Conservation (phyloP, 92 coral and sea anemone genomes). For the Porites evermanni region DNA sequence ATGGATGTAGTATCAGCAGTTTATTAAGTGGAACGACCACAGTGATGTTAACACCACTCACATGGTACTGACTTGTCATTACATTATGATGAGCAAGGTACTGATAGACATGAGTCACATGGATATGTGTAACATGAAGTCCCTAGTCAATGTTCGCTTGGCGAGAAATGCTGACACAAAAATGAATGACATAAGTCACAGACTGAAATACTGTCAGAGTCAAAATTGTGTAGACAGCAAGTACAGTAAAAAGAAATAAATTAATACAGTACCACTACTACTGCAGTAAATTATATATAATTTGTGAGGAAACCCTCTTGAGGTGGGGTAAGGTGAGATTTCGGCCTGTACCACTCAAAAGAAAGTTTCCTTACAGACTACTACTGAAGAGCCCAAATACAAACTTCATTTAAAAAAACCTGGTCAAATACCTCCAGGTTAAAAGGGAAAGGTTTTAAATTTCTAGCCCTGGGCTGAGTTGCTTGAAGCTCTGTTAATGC, state of each 20-base stretch:
- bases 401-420: background rate
- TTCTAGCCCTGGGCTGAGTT: too few species aligned
- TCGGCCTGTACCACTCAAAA: background rate
- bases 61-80: conserved; percentile 24
- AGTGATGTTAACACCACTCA: conserved; percentile 38
- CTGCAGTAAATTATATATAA: background rate
- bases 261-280: background rate
- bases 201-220: background rate
- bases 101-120: conserved; percentile 35
- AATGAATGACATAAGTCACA: conserved; percentile 15
- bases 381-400: background rate
- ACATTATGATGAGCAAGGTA: conserved; percentile 2
- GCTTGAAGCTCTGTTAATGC: too few species aligned
- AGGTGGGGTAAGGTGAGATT: background rate
- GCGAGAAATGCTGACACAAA: conserved; percentile 29
- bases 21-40: conserved; percentile 71
- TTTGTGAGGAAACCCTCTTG: background rate
- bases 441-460: too few species aligned
- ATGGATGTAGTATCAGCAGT: conserved; percentile 69
- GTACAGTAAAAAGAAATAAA: background rate
- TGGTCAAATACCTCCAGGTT: background rate
- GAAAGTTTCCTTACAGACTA: background rate
- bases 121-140: conserved; percentile 46
- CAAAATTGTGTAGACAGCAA: conserved; percentile 1
- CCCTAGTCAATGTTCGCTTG: conserved; percentile 40